Evolutionary conservation across 2,797 vertebrate species (phyloP).

Genomic region (Ispidina picta): DNA sequence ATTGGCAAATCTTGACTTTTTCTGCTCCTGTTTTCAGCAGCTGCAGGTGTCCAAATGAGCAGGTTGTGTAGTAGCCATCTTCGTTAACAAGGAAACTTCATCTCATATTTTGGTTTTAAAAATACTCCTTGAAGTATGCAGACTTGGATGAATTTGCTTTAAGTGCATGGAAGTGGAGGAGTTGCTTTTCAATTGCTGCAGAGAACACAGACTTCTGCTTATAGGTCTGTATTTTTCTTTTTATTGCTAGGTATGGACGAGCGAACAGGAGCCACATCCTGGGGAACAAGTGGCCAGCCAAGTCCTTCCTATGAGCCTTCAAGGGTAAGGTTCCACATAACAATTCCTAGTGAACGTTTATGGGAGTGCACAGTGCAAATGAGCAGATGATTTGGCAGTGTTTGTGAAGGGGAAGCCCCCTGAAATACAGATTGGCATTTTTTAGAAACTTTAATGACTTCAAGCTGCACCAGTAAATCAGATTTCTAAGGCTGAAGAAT

Average conservation of each 20-base stretch:
- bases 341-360: not conserved
- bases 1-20: not conserved
- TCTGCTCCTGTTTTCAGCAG: conserved; percentile 29
- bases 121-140: not conserved
- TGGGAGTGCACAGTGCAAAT: not conserved
- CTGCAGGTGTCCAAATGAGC: conserved; percentile 52
- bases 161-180: not conserved
- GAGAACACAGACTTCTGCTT: not conserved
- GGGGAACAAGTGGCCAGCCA: conserved; percentile 92
- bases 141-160: not conserved
- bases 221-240: conserved; percentile 46
- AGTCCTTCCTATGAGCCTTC: conserved; percentile 94
- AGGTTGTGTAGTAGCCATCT: conserved; percentile 4
- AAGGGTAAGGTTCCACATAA: conserved; percentile 85
- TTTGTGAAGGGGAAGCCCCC: not conserved
- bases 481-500: not conserved
- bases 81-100: conserved; percentile 21
- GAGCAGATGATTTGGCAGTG: not conserved
- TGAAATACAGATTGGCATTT: not conserved
- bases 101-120: conserved; percentile 17
- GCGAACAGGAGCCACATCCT: conserved; percentile 87
- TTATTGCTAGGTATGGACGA: conserved; percentile 92
- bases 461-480: not conserved
- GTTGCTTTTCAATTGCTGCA: not conserved
- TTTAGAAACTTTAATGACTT: not conserved